Evolutionary conservation across 2,113 vertebrate species (phyloP).

Genomic region (Lasiurus borealis): DNA sequence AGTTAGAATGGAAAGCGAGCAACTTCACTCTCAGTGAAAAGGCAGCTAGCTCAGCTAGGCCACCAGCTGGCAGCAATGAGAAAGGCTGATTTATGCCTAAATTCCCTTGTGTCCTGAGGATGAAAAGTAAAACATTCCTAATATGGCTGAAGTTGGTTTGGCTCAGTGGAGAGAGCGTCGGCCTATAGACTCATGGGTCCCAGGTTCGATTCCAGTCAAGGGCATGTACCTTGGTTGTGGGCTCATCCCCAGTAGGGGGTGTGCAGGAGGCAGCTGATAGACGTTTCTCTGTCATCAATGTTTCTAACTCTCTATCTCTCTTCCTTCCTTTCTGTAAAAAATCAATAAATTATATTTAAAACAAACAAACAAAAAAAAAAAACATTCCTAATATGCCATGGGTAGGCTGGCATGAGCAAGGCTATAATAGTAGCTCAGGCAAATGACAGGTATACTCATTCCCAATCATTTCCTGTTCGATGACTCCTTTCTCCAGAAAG

Average conservation of each 20-base stretch:
- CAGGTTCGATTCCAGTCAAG: no score
- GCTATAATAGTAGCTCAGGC: not conserved
- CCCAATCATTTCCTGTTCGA: not conserved
- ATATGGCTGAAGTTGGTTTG: no score
- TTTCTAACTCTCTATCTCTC: no score
- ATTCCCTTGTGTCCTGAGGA: not conserved
- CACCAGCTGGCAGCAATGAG: not conserved
- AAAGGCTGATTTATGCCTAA: not conserved
- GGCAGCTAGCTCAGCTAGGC: not conserved
- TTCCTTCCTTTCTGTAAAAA: no score
- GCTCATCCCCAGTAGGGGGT: no score
- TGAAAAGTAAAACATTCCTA: not conserved
- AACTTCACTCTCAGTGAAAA: not conserved
- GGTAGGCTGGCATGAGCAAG: not conserved
- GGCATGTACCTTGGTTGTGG: no score
- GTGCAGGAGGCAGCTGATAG: no score
- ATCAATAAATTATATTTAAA: no score
- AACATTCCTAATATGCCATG: not conserved
- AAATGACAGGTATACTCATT: not conserved
- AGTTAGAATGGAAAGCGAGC: not conserved
- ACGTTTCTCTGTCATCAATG: no score
- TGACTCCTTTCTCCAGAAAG: not conserved
- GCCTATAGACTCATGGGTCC: no score
- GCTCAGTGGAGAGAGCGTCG: no score
- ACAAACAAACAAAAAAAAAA: not conserved